Base-by-base conservation (phyloP, 2,797 vertebrate genomes). In the Tachyglossus aculeatus region DNA sequence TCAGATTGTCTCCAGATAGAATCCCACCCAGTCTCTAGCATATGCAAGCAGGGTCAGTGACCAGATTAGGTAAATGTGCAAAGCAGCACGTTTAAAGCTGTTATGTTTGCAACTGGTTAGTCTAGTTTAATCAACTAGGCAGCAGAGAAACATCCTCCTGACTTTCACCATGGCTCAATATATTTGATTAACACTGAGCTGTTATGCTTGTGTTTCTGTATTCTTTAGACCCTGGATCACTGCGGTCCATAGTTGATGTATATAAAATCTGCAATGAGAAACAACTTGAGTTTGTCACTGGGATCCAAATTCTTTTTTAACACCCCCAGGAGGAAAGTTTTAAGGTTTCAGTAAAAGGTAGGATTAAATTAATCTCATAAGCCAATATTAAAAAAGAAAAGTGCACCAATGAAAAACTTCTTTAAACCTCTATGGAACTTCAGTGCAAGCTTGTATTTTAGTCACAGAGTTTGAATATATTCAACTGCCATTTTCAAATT, bases 21-120 rank as follows among this genome's bases (percentile, higher is more conserved):
- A 44, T 62, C 70, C 74, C 32, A 22, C 58, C 67, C 61, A 32
- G 37, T 40, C 60, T 74, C 79, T 71, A 74, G 65, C 70, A 66
- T 53, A 61, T 55, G 5, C 21, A 47, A 18, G 36, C 7, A 19
- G 64, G 22, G 32, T 54, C 77, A 74, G 71, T 48, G 16, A 59
- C 32, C 78, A 43, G 32, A 56, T 68, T 47, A 37, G 34, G 33
- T 32, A 57, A 25, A 44, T 44, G 21, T 19, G 52, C 40, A 67
- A 74, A 53, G 43, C 24, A 24, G 27, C 55, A 41, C 60, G 38
- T 56, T 22, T 4, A 4, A 66, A 64, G 32, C 45, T 68, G 12
- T 59, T 84, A 80, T 71, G 24, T 69, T 86, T 80, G 78, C 40
- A 59, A 21, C 4, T 3, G 57, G 45, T 54, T 41, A 9, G 24